Conservation (phyloP, 1,140 invertebrate species). For the Brachionus calyciflorus region DNA sequence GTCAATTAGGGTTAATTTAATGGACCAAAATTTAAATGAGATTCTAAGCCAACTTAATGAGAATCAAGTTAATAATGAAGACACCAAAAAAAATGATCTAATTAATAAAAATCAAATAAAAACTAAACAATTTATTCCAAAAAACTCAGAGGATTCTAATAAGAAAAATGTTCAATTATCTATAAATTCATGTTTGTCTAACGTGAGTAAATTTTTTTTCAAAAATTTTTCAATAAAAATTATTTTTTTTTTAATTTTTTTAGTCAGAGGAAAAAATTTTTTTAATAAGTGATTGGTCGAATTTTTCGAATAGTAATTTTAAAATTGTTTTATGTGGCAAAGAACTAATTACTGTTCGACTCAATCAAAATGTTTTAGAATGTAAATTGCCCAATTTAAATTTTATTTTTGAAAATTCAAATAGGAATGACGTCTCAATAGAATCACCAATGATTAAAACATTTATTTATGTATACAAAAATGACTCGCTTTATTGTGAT, state of each 20-base stretch:
- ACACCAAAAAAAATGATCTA: background rate
- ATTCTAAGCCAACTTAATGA: background rate
- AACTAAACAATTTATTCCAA: too few species aligned
- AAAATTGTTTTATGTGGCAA: background rate
- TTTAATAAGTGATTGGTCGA: background rate
- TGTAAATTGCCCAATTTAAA: constrained; percentile 11
- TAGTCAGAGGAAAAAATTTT: background rate
- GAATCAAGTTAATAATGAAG: background rate
- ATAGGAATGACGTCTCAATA: too few species aligned
- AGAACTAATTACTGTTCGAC: background rate
- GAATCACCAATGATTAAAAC: background rate
- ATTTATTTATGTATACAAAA: background rate
- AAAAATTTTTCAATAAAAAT: background rate
- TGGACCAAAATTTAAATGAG: constrained; percentile 24
- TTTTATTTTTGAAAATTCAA: background rate
- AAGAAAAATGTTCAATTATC: background rate
- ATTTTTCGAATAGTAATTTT: background rate
- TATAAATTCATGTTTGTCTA: background rate
- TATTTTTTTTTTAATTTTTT: background rate
- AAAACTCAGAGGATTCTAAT: too few species aligned
- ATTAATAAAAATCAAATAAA: too few species aligned
- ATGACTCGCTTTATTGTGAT: background rate
- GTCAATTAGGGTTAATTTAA: background rate
- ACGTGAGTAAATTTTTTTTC: background rate
- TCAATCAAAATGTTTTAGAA: constrained; percentile 24